Base-by-base conservation (phyloP, 2,113 vertebrate species). In the Ophiodon elongatus region DNA sequence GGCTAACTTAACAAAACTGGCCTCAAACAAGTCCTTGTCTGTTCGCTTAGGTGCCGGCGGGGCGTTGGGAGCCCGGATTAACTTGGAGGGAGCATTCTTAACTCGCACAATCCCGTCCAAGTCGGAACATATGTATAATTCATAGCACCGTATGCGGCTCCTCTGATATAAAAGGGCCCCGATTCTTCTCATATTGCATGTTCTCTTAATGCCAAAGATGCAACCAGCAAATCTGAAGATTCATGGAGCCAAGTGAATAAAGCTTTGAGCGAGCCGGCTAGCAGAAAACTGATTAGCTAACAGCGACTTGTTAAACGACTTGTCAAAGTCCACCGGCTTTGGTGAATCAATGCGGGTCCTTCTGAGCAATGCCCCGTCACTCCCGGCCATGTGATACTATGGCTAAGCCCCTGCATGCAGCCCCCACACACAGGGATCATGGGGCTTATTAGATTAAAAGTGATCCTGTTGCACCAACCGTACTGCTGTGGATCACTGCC, bases 361-460 rank as follows among this genome's bases (percentile, higher is more conserved):
- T 91, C 79, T 79, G 73, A 74, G 69, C 52, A 4, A 29, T 8
- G 47, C 57, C 57, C 82, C 25, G 52, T 78, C 65, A 67, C 88
- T 82, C 66, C 69, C 19, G 19, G 80, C 84, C 94, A 94, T 95
- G 95, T 95, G 95, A 95, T 71, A 25, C 54, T 43, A n/a, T 66
- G 66, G 71, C 85, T 95, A 94, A 96, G 93, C 92, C 76, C 39
- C 83, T 62, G 90, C 93, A 89, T 89, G 83, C 90, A 88, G 88
- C 90, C 77, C 89, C 74, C 89, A 75, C 84, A 88, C 83, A 87
- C 85, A 77, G 25, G 90, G 89, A 93, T 94, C 92, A 93, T 76
- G 88, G 77, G 88, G 90, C 77, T 94, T 95, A 95, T 89, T 93
- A 94, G 93, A 95, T 95, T 96, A 95, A 91, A 92, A 83, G 65